Percentiles rank a stretch among this genome's conserved stretches.
These are phyloP conservation scores for Gopherus flavomarginatus DNA, from an alignment of 2,113 vertebrate species.

Conservation along the genomic window DNA sequence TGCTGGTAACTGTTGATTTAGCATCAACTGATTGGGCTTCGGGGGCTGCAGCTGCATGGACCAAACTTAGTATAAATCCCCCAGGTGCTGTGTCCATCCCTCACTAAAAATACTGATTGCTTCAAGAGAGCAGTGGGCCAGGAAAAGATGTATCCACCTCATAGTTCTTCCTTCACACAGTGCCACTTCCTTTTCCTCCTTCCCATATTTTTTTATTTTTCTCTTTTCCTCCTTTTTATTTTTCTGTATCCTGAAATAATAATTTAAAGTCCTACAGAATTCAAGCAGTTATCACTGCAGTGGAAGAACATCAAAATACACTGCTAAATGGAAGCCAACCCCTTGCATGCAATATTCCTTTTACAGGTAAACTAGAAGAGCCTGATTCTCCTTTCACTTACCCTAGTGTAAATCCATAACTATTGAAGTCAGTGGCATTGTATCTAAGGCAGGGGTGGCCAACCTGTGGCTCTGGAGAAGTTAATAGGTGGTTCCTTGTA, in stretches of 20 bases:
- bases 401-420: not conserved
- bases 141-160: not conserved
- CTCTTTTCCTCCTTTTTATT: not conserved
- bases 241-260: not conserved
- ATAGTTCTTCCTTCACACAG: not conserved
- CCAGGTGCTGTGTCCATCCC: not conserved
- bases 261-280: not conserved
- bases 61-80: fast-evolving
- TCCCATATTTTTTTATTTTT: not conserved
- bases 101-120: not conserved
- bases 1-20: not conserved
- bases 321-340: fast-evolving
- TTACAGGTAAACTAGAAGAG: fast-evolving
- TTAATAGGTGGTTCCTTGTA: too few relatives aligned
- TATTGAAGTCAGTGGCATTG: not conserved
- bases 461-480: too few relatives aligned
- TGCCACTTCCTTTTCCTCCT: not conserved
- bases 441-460: not conserved
- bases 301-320: fast-evolving
- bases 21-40: fast-evolving
- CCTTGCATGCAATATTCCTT: fast-evolving
- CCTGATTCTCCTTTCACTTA: not conserved
- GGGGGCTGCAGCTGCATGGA: not conserved
- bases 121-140: not conserved
- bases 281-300: not conserved